Evolutionary conservation across 1,140 invertebrate genomes (phyloP), one percentile per base, ranked within the genome.

Genomic region (Steinernema khuongi): DNA sequence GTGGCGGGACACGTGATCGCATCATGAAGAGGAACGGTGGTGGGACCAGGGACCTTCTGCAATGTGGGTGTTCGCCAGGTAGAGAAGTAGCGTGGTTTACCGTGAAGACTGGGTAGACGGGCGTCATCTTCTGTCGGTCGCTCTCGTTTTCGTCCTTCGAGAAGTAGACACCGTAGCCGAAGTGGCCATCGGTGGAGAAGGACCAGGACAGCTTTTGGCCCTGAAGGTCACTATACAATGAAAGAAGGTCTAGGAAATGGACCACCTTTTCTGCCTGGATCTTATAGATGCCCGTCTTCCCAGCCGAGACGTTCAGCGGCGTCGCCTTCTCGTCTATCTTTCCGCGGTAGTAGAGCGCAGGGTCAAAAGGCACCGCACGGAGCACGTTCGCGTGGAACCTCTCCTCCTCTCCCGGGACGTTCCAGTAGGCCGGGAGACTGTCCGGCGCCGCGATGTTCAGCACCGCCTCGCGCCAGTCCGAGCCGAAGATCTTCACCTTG

Each of bases 11-110:
- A 78, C 1, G 60, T 41, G 4, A 84, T 67, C 18, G 74, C 36
- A 50, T 84, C 83, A 7, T 33, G 44, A 11, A 84, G 70, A 14
- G 83, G 83, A 29, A 84, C 83, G 41, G 75, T 74, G 0, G 83
- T 84, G 1, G 83, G 83, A 14, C 83, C 83, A 1, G 83, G 83
- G 31, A 84, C 77, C 68, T 84, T 85, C 82, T 84, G 67, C 74
- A 85, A 70, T 26, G 7, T 19, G 31, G 14, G 67, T 22, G 29
- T 29, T 30, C 28, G 7, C n/a, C 18, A 19, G 31, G 71, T 67
- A 41, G 14, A 60, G 14, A 32, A 79, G 30, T 18, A 78, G 7
- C 19, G 30, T 69, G 26, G 32, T 67, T 76, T 76, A 83, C 83
- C 43, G 78, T 83, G 67, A 84, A 81, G n/a, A 76, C 26, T 7